Percentiles rank a stretch among this genome's conserved stretches.
Conservation (phyloP, 2,797 vertebrate species). For the Syngnathus rostellatus region DNA sequence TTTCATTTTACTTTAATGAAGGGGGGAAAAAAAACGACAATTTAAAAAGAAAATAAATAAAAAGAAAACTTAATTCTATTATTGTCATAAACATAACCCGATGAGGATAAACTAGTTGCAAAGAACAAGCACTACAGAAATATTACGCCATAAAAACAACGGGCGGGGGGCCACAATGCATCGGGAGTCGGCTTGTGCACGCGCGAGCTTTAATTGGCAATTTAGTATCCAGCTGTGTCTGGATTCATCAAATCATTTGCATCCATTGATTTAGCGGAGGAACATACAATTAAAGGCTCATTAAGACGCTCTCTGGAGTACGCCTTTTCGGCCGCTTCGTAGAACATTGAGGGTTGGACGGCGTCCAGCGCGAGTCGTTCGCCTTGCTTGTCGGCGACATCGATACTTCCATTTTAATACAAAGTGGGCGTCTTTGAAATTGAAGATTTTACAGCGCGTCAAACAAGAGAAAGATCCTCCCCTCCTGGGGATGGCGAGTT, state of each 20-base stretch:
- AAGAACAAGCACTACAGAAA: conserved; percentile 31
- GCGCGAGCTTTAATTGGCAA: conserved; percentile 73
- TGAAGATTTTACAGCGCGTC: conserved; percentile 14
- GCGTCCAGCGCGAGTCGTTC: conserved; percentile 64
- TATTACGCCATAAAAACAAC: conserved; percentile 7
- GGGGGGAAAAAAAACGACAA: neutral
- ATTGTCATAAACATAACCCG: conserved; percentile 12
- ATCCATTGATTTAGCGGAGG: conserved; percentile 79
- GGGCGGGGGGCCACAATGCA: conserved; percentile 56
- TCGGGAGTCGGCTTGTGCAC: conserved; percentile 50
- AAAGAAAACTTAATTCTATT: neutral
- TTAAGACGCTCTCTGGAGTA: conserved; percentile 72
- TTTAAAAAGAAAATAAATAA: neutral
- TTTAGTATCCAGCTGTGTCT: conserved; percentile 75
- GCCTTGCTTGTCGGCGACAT: conserved; percentile 20
- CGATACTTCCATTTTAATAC: conserved; percentile 1
- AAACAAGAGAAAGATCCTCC: conserved; percentile 29
- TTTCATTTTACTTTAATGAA: neutral
- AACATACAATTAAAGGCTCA: conserved; percentile 80
- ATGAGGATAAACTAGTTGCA: conserved; percentile 9
- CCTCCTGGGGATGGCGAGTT: neutral
- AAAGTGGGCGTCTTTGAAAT: conserved; percentile 2
- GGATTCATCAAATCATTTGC: conserved; percentile 77
- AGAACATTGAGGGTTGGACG: conserved; percentile 77
- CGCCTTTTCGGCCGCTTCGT: conserved; percentile 72